A percentile compares a stretch with the other conserved stretches of the same genome.
Conservation (phyloP, 1,140 invertebrate species). For the Nebria ingens region DNA sequence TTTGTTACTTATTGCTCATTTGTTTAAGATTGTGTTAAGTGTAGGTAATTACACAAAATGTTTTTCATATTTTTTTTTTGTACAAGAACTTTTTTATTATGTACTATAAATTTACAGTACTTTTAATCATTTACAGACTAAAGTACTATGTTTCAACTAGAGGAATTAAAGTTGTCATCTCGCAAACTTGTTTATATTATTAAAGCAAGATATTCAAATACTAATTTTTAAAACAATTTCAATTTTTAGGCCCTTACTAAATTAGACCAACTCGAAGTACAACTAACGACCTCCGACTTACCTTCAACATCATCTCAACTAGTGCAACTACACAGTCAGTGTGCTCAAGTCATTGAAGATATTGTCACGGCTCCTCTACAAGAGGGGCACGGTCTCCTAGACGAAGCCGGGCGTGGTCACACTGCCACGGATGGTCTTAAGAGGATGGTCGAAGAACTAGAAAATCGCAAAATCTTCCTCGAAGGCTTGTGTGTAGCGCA, state of each 20-base stretch:
- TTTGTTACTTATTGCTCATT: no score
- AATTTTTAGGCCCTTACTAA: slow-evolving; percentile 54
- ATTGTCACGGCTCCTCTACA: slow-evolving; percentile 51
- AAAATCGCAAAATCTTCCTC: slow-evolving; percentile 59
- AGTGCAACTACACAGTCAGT: slow-evolving; percentile 53
- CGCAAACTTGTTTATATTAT: no score
- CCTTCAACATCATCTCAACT: slow-evolving; percentile 51
- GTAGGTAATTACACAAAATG: no score
- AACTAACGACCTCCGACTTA: slow-evolving; percentile 55
- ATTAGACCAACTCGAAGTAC: slow-evolving; percentile 66
- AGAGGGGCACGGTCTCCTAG: slow-evolving; percentile 62
- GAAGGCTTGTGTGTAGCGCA: slow-evolving; percentile 56
- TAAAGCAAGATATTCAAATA: no score
- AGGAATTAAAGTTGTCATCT: neutral
- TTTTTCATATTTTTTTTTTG: no score
- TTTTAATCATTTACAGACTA: neutral
- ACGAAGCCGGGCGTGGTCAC: slow-evolving; percentile 52
- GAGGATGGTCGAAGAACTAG: slow-evolving; percentile 57
- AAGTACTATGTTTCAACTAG: neutral
- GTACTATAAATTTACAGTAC: neutral
- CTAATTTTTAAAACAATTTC: no score
- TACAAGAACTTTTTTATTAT: no score
- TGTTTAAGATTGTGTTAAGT: no score
- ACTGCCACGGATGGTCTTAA: slow-evolving; percentile 58
- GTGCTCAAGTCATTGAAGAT: slow-evolving; percentile 52